Percentiles rank a stretch among this genome's conserved stretches.
Conservation (phyloP, 2,113 vertebrate genomes). For the Platysteira castanea region DNA sequence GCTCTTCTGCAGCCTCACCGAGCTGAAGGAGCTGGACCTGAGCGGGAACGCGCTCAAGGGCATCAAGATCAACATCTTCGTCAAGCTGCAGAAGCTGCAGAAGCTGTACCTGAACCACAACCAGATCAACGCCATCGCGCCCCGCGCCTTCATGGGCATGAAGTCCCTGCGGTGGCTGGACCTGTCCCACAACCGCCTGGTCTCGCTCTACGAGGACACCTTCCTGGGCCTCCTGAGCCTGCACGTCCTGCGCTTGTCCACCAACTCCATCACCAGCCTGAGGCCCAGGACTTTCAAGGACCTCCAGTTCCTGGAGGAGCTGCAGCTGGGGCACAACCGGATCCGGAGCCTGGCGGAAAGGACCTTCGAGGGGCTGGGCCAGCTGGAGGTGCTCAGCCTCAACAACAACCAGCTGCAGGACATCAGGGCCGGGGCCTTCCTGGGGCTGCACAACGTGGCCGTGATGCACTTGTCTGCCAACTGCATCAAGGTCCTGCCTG, state of each 20-base stretch:
- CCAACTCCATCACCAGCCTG: conserved; percentile 82
- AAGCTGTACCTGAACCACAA: conserved; percentile 93
- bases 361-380: conserved; percentile 86
- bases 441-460: conserved; percentile 82
- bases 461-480: conserved; percentile 92
- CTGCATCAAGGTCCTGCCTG: conserved; percentile 81
- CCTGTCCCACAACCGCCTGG: conserved; percentile 88
- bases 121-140: conserved; percentile 82
- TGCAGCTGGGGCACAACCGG: conserved; percentile 86
- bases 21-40: conserved; percentile 91
- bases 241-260: conserved; percentile 87
- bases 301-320: conserved; percentile 89
- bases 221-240: conserved; percentile 86
- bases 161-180: conserved; percentile 93
- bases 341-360: conserved; percentile 78
- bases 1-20: conserved; percentile 84
- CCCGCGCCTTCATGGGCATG: conserved; percentile 88
- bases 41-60: conserved; percentile 85
- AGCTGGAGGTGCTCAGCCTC: conserved; percentile 87
- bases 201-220: conserved; percentile 83
- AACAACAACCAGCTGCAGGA: conserved; percentile 91
- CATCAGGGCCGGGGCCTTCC: conserved; percentile 78
- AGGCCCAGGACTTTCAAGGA: conserved; percentile 88
- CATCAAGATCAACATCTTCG: conserved; percentile 87
- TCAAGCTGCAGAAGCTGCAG: conserved; percentile 86